phyloP scores from a whole-genome alignment of 2,888 invertebrate species.

The Ganaspis brasiliensis region DNA sequence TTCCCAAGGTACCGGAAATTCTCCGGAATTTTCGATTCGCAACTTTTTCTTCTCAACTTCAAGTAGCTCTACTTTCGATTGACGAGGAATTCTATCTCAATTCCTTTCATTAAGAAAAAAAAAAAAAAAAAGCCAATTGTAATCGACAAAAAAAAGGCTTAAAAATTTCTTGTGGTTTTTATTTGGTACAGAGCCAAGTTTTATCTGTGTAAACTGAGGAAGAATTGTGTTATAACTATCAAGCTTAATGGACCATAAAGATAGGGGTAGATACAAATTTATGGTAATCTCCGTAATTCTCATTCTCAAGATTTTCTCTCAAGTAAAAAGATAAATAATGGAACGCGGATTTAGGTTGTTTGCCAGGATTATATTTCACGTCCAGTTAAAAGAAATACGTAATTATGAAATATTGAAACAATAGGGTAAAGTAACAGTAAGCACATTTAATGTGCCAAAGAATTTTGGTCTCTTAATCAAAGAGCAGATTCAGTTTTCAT shows the following conservation, averaged over 20 bases:
- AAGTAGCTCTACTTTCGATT: not conserved
- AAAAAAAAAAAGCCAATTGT: not conserved
- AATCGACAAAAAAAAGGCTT: not conserved
- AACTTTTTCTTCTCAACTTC: not conserved
- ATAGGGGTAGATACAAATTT: constrained; percentile 3
- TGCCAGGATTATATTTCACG: not conserved
- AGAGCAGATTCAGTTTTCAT: not conserved
- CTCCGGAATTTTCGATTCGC: constrained; percentile 53
- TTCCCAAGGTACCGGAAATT: constrained; percentile 52
- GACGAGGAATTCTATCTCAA: not conserved
- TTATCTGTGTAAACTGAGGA: constrained; percentile 10
- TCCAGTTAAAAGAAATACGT: too few species aligned
- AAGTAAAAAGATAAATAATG: not conserved
- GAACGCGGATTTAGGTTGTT: not conserved
- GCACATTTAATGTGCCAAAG: too few species aligned
- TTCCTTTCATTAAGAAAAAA: not conserved
- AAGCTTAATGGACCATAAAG: constrained; percentile 12
- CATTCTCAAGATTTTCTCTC: constrained; percentile 12
- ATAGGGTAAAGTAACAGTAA: too few species aligned
- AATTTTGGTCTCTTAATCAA: not conserved
- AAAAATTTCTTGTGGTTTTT: not conserved
- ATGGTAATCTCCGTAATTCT: constrained; percentile 4
- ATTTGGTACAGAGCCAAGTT: not conserved
- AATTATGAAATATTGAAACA: too few species aligned
- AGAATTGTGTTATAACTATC: not conserved